A percentile compares a stretch with the other conserved stretches of the same genome.
phyloP scores from a whole-genome alignment of 2,113 vertebrate genomes.

The Callipepla californica region DNA sequence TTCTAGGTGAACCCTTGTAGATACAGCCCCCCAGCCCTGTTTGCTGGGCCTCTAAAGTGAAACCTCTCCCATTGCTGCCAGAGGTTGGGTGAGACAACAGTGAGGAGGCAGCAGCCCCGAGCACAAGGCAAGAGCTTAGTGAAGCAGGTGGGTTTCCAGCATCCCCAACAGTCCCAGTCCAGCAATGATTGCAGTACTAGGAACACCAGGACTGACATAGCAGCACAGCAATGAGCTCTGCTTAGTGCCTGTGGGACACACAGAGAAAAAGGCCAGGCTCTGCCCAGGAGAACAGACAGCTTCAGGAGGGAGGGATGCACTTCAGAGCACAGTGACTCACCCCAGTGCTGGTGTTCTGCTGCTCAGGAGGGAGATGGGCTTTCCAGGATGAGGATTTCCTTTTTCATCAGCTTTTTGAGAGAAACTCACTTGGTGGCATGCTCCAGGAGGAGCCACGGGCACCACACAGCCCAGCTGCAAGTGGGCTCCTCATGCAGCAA shows the following conservation, averaged over 20 bases:
- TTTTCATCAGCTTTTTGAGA: background rate
- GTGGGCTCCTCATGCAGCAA: background rate
- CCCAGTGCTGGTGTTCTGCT: background rate
- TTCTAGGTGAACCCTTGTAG: background rate
- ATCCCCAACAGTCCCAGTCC: background rate
- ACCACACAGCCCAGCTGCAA: background rate
- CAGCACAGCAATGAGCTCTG: too few relatives aligned
- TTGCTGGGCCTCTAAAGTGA: fast-evolving
- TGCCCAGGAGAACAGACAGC: background rate
- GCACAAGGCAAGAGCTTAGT: background rate
- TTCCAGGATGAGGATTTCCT: background rate
- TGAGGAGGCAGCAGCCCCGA: background rate
- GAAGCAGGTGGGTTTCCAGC: background rate
- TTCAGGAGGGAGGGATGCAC: background rate
- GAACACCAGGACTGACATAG: fast-evolving
- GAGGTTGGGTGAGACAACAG: background rate
- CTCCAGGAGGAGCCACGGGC: background rate
- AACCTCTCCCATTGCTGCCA: background rate
- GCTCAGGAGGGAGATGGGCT: background rate
- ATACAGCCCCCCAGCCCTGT: background rate
- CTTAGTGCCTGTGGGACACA: background rate
- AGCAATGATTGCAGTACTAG: background rate
- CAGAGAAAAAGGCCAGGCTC: background rate
- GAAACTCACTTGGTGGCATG: background rate
- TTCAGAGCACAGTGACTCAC: background rate